phyloP scores from a whole-genome alignment of 2,888 invertebrate genomes.

The Agonopterix heracliana region DNA sequence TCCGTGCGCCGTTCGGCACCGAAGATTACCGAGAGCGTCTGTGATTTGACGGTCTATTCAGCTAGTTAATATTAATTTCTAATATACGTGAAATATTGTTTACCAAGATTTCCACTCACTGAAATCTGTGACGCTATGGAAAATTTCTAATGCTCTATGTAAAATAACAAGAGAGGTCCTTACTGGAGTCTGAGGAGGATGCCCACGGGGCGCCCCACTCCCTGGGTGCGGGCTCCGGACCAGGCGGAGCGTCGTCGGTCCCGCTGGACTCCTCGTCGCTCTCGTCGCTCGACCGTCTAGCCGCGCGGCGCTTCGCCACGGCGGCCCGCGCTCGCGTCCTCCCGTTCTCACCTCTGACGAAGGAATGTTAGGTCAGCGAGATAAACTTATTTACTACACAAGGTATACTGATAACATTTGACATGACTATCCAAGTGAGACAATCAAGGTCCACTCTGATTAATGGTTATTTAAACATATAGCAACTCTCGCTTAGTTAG shows the following conservation, averaged over 20 bases:
- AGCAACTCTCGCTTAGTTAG: too few relatives aligned
- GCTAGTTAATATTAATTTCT: too few relatives aligned
- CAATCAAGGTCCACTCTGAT: too few relatives aligned
- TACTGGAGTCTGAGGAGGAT: slow-evolving; percentile 62
- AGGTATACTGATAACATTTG: neutral
- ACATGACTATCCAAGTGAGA: neutral
- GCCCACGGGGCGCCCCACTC: slow-evolving; percentile 76
- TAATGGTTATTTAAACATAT: too few relatives aligned
- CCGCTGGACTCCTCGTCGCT: slow-evolving; percentile 68
- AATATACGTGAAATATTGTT: too few relatives aligned
- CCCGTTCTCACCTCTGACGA: slow-evolving; percentile 46
- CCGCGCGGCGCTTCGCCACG: slow-evolving; percentile 54
- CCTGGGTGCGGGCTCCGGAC: slow-evolving; percentile 64
- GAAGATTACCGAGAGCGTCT: too few relatives aligned
- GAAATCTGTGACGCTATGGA: too few relatives aligned
- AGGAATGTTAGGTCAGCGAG: neutral
- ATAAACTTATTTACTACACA: slow-evolving; percentile 1
- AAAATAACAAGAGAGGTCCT: slow-evolving; percentile 19
- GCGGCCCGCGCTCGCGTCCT: slow-evolving; percentile 46
- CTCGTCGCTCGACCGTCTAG: slow-evolving; percentile 65
- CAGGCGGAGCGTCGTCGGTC: slow-evolving; percentile 67
- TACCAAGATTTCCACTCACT: too few relatives aligned
- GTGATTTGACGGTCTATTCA: too few relatives aligned
- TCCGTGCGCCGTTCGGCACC: too few relatives aligned
- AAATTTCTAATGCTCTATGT: too few relatives aligned